A percentile compares a stretch with the other conserved stretches of the same genome.
Evolutionary conservation across 2,888 invertebrate genomes (phyloP).

Genomic region (Agonopterix alstromeriana): DNA sequence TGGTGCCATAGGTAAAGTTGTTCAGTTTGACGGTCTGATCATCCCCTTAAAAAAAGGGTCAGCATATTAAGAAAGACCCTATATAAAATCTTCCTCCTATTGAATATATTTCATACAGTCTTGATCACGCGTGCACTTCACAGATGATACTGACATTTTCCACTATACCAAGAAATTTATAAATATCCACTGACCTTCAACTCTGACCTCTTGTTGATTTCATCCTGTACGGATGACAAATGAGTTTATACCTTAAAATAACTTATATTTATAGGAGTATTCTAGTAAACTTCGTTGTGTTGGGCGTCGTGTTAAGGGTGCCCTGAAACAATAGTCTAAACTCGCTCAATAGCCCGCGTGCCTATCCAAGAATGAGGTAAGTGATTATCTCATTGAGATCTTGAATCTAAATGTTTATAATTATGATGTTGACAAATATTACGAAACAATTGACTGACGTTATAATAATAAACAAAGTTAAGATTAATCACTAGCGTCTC

Average conservation of each 20-base stretch:
- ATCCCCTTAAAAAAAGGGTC: no score
- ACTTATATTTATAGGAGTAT: conserved; percentile 24
- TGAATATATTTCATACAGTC: no score
- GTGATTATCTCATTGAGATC: conserved; percentile 26
- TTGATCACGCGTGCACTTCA: no score
- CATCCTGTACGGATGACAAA: conserved; percentile 26
- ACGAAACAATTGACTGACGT: conserved; percentile 22
- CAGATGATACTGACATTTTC: no score
- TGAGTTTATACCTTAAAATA: conserved; percentile 25
- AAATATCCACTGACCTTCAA: conserved; percentile 8
- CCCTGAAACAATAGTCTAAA: conserved; percentile 21
- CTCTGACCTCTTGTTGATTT: conserved; percentile 22
- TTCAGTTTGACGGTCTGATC: no score
- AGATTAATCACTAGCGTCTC: not conserved
- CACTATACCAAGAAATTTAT: not conserved
- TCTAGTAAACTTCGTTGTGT: conserved; percentile 17
- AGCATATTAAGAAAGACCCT: no score
- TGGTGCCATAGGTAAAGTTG: no score
- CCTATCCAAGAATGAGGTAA: conserved; percentile 13
- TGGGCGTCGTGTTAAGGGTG: conserved; percentile 10
- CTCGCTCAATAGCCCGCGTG: conserved; percentile 18
- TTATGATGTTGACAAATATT: conserved; percentile 22
- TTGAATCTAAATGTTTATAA: conserved; percentile 35
- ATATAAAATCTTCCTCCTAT: no score
- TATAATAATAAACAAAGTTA: not conserved